phyloP scores from a whole-genome alignment of 2,888 invertebrate species.

The Leucozona laternaria region DNA sequence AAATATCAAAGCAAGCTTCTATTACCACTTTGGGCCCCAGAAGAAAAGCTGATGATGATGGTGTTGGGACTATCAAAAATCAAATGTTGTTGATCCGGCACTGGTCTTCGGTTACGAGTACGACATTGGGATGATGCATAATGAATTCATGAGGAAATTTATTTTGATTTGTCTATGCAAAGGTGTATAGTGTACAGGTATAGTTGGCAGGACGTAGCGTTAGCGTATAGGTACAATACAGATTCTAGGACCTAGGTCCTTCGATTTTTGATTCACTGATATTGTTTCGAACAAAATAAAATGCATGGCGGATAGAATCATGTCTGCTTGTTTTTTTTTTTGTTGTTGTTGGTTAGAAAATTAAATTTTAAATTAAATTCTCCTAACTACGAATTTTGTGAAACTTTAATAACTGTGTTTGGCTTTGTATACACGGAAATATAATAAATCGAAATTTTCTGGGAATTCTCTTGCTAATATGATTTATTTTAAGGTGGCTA shows the following conservation, averaged over 20 bases:
- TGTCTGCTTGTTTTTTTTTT: neutral
- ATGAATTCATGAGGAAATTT: constrained; percentile 72
- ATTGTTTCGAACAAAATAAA: neutral
- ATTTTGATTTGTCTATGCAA: constrained; percentile 72
- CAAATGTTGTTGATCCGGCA: neutral
- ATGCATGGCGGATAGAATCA: neutral
- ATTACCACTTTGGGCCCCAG: too few relatives aligned
- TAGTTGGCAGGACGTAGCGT: constrained; percentile 7
- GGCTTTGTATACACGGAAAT: neutral
- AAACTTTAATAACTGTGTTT: neutral
- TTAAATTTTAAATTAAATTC: neutral
- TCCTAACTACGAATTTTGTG: neutral
- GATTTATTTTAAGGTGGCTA: neutral
- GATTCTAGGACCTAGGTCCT: constrained; percentile 13
- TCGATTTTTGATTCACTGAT: constrained; percentile 10
- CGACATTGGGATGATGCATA: constrained; percentile 56
- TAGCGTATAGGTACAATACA: neutral
- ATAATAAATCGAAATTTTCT: neutral
- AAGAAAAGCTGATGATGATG: too few relatives aligned
- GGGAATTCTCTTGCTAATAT: neutral
- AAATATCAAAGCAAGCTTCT: too few relatives aligned
- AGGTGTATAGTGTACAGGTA: too few relatives aligned
- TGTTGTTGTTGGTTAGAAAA: neutral
- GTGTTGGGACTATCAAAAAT: too few relatives aligned
- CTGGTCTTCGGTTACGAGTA: neutral